Base-by-base conservation (phyloP, 2,797 vertebrate species). In the Mormyrus proboscirostris region DNA sequence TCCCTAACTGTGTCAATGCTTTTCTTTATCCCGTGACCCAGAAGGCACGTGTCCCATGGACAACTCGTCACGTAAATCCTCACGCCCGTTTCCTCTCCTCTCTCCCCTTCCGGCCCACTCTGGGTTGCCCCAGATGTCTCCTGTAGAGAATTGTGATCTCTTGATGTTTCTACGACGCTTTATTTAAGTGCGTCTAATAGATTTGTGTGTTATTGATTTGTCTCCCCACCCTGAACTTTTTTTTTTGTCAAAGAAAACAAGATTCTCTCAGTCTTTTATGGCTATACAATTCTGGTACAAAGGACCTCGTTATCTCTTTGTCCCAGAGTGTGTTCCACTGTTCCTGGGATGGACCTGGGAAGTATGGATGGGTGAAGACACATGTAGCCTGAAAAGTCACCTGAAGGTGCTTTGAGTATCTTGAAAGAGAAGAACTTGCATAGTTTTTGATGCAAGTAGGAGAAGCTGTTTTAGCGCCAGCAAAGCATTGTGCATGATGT, bases 31-130 rank as follows among this genome's bases (percentile, higher is more conserved):
- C 90, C 88, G 90, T 94, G 93, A 92, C 90, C 83, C 83, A 83
- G 88, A 50, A 10, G 89, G 87, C 94, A 94, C 94, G 89, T 92
- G 92, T 49, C 59, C 41, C 14, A 12, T 8, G 8, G 16, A 87
- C 22, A 3, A 29, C 29, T 4, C 10, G 12, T 29, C 65, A 69
- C 65, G 29, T 69, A 33, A 33, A 69, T 69, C 59, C 59, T 65
- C 8, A 65, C 73, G n/a, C 7, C 82, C 0, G 19, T 22, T 51
- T 51, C 0, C 0, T n/a, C 65, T 29, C 90, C 86, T 91, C 86
- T 57, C 90, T 90, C 44, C 19, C 38, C 57, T 50, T 44, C 41
- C 12, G 6, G 7, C 25, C 88, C 33, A 41, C 12, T 25, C 8
- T 8, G 22, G 53, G 25, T n/a, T 14, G 25, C 12, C n/a, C 88